These are phyloP conservation scores for Microtus montanus DNA, from an alignment of 2,113 vertebrate species.

Conservation along the genomic window DNA sequence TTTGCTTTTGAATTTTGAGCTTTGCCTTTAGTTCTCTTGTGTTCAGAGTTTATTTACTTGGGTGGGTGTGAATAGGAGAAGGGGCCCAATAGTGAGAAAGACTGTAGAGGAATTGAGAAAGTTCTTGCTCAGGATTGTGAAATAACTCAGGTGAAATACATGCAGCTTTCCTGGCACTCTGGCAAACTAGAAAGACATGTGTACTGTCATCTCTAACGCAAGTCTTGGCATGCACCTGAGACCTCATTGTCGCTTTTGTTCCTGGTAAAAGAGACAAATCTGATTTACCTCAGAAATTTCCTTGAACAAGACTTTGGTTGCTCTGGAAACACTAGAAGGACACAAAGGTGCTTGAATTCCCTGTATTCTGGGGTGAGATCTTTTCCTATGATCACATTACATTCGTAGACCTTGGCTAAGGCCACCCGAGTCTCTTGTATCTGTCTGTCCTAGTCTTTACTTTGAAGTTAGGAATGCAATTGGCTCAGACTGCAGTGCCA, in stretches of 20 bases:
- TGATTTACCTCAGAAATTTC: not conserved
- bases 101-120: not conserved
- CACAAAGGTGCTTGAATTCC: conserved; percentile 16
- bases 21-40: conserved; percentile 12
- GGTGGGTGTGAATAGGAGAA: not conserved
- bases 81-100: not conserved
- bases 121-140: not conserved
- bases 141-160: not conserved
- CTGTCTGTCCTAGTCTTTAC: conserved; percentile 1
- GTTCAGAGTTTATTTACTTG: conserved; percentile 10
- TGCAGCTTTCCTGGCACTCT: not conserved
- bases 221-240: not conserved
- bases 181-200: not conserved
- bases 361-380: conserved; percentile 37
- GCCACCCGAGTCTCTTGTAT: not conserved
- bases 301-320: conserved; percentile 28
- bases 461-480: not conserved
- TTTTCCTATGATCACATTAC: conserved; percentile 19
- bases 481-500: not conserved
- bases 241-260: not conserved
- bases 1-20: conserved; percentile 32
- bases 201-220: not conserved
- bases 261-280: conserved; percentile 7
- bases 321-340: not conserved
- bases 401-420: not conserved